Percentiles rank a stretch among this genome's conserved stretches.
Conservation (phyloP, 2,113 vertebrate genomes). For the Casuarius casuarius region DNA sequence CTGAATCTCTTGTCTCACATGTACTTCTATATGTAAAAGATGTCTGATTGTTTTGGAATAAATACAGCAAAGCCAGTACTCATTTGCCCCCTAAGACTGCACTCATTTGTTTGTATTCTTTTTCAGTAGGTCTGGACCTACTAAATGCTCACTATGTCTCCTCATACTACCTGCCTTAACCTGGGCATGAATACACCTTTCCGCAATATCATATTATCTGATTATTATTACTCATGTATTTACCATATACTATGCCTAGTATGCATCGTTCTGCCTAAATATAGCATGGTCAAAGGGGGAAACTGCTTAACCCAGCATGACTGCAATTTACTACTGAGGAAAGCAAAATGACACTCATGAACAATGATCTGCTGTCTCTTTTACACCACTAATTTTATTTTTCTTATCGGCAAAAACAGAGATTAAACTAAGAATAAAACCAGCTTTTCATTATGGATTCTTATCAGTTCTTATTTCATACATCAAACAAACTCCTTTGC, state of each 20-base stretch:
- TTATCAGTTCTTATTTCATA: neutral
- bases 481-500: neutral
- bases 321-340: neutral
- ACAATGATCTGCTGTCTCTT: neutral
- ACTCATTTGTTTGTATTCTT: neutral
- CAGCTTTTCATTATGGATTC: neutral
- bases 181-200: neutral
- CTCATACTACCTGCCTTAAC: neutral
- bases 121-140: neutral
- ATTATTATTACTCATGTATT: neutral
- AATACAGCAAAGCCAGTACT: neutral
- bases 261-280: neutral
- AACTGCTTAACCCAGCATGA: neutral
- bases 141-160: neutral
- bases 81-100: neutral
- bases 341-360: neutral
- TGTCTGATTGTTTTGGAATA: neutral
- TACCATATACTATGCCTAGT: neutral
- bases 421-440: neutral
- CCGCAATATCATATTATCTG: too few relatives aligned
- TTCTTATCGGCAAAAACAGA: neutral
- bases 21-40: neutral
- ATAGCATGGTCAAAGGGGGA: neutral
- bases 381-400: neutral
- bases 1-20: neutral